Evolutionary conservation across 2,888 invertebrate genomes (phyloP).

Genomic region (Sphaerophoria taeniata): DNA sequence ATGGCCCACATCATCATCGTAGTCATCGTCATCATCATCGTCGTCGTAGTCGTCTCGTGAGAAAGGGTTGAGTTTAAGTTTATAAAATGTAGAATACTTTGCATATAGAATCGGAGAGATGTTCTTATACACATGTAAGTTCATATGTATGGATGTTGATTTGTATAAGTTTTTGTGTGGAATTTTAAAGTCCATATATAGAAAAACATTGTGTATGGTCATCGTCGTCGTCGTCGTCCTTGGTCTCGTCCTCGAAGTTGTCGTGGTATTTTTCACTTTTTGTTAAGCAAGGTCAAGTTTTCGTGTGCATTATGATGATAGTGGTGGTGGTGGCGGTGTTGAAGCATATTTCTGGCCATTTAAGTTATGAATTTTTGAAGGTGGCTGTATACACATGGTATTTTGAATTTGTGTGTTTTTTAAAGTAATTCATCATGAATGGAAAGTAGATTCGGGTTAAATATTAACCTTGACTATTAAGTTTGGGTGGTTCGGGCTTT

Average conservation of each 20-base stretch:
- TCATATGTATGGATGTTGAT: neutral
- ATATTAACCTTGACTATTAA: too few species aligned
- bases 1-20: slow-evolving; percentile 54
- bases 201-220: slow-evolving; percentile 44
- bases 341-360: slow-evolving; percentile 4
- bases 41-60: slow-evolving; percentile 15
- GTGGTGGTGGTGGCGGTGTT: neutral
- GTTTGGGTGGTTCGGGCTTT: too few species aligned
- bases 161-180: neutral
- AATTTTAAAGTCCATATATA: slow-evolving; percentile 20
- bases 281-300: slow-evolving; percentile 42
- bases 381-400: neutral
- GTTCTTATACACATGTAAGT: neutral
- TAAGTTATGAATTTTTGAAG: slow-evolving; percentile 8
- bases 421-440: neutral
- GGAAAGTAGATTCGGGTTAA: neutral
- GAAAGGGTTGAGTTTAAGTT: slow-evolving; percentile 58
- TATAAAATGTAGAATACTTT: slow-evolving; percentile 46
- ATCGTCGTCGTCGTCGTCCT: slow-evolving; percentile 21
- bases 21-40: too few species aligned
- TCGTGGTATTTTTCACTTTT: slow-evolving; percentile 28
- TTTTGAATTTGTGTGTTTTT: neutral
- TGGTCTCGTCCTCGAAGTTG: slow-evolving; percentile 20
- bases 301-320: slow-evolving; percentile 25
- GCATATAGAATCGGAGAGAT: neutral